Conservation (phyloP, 2,113 vertebrate genomes). For the Shinisaurus crocodilurus region DNA sequence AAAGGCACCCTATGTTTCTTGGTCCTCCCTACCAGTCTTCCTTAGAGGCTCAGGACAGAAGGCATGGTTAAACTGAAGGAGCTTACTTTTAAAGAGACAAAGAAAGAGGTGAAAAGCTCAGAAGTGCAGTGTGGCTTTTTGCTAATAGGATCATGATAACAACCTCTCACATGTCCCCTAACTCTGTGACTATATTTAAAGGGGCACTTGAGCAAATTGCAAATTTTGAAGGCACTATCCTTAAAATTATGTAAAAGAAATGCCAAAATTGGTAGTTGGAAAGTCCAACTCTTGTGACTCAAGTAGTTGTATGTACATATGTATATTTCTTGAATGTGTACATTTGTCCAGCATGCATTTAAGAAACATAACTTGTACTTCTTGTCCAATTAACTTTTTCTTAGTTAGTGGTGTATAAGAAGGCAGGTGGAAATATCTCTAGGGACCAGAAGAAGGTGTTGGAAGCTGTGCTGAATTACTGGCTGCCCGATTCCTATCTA, state of each 20-base stretch:
- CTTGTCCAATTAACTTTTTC: background rate
- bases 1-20: background rate
- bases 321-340: background rate
- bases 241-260: background rate
- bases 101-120: slow-evolving; percentile 8
- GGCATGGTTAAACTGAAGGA: rapidly evolving
- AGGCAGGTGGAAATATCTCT: background rate
- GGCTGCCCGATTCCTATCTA: background rate
- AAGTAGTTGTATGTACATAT: background rate
- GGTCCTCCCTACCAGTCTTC: background rate
- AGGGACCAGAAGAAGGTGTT: background rate
- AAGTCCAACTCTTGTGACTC: background rate
- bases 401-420: background rate
- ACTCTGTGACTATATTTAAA: background rate
- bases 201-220: background rate
- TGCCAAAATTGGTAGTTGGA: background rate
- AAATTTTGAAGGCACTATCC: background rate
- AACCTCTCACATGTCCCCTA: background rate
- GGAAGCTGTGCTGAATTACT: background rate
- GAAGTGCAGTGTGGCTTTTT: slow-evolving; percentile 32
- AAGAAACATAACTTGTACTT: background rate
- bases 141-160: background rate
- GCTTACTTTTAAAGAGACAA: background rate
- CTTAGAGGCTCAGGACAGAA: background rate
- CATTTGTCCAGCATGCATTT: background rate